Evolutionary conservation across 2,888 invertebrate genomes (phyloP), one percentile per base, ranked within the genome.

Genomic region (Hirudinaria manillensis): DNA sequence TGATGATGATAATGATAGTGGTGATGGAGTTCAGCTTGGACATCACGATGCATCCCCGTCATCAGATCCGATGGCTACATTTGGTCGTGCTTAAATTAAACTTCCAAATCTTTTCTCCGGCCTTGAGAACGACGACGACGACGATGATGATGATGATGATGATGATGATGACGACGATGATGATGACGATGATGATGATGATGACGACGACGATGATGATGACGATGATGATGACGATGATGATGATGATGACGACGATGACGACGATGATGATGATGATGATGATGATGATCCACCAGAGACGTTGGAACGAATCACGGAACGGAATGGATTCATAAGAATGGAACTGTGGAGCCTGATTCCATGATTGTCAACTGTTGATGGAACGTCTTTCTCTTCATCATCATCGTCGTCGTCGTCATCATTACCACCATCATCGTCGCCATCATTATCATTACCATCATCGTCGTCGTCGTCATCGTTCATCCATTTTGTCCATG

Each of bases 251-350:
- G 92, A 92, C 7, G 10, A 7, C 61, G 72, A 66, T 68, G 72
- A 70, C 45, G 51, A 87, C 79, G 93, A 93, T 83, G 88, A 93
- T 70, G 89, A 86, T 77, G 83, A 83, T 81, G 94, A 92, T 21
- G 92, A 92, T 4, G 10, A 7, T 61, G 72, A 66, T 68, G 72
- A 55, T 36, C 36, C 36, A 36, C 36, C n/a, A n/a, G n/a, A n/a
- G n/a, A n/a, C n/a, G n/a, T n/a, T n/a, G n/a, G n/a, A n/a, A n/a
- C n/a, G n/a, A n/a, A n/a, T n/a, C n/a, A n/a, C n/a, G n/a, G n/a
- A n/a, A n/a, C n/a, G n/a, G n/a, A n/a, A n/a, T n/a, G n/a, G n/a
- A n/a, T n/a, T n/a, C n/a, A n/a, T n/a, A n/a, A n/a, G n/a, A n/a
- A n/a, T n/a, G n/a, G n/a, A n/a, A n/a, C n/a, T n/a, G n/a, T n/a